A percentile compares a stretch with the other conserved stretches of the same genome.
Evolutionary conservation across 2,888 invertebrate genomes (phyloP).

Genomic region (Heliconius ismenius): DNA sequence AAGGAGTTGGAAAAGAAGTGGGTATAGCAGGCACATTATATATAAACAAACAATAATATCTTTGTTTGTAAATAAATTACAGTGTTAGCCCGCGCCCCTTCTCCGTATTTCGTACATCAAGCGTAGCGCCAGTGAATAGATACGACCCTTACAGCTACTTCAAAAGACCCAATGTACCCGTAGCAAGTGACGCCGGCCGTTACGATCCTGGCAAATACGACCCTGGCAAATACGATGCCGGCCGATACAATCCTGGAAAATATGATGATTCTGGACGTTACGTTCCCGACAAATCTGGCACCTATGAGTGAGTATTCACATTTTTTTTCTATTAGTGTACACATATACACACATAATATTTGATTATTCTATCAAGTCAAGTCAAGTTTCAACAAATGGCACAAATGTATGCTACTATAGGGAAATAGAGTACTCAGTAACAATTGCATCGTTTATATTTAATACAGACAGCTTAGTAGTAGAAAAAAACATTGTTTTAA

Average conservation of each 20-base stretch:
- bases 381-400: neutral
- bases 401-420: neutral
- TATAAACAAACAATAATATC: neutral
- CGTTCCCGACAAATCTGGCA: conserved; percentile 60
- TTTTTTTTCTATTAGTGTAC: neutral
- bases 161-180: conserved; percentile 30
- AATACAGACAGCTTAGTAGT: neutral
- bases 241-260: conserved; percentile 45
- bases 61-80: conserved; percentile 15
- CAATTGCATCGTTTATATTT: neutral
- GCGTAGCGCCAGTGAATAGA: conserved; percentile 32
- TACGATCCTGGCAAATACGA: conserved; percentile 48
- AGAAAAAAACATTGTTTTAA: no score
- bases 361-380: neutral
- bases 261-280: conserved; percentile 49
- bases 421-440: neutral
- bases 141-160: conserved; percentile 41
- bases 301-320: conserved; percentile 62
- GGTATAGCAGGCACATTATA: no score
- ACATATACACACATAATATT: neutral
- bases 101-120: conserved; percentile 38
- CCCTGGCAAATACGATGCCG: conserved; percentile 48
- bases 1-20: no score
- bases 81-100: conserved; percentile 36
- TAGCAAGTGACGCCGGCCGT: conserved; percentile 46